These are phyloP conservation scores for Huso huso DNA, from an alignment of 2,797 vertebrate genomes.

Conservation along the genomic window DNA sequence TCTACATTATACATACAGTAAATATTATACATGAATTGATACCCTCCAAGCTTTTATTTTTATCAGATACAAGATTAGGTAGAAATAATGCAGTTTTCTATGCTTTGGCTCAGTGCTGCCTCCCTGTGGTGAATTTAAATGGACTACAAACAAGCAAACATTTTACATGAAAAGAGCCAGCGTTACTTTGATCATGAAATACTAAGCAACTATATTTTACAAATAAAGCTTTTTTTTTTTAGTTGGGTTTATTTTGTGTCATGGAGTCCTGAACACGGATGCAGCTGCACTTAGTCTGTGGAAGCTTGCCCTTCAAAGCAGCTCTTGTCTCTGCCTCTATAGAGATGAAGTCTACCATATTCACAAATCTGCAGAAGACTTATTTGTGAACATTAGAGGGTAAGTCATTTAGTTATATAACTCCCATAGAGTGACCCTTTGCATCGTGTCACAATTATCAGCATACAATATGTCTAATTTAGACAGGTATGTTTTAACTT, in stretches of 20 bases:
- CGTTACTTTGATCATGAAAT: neutral
- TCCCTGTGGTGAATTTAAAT: no score
- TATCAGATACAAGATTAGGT: no score
- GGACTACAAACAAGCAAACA: neutral
- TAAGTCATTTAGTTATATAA: slow-evolving; percentile 35
- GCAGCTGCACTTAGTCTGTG: slow-evolving; percentile 84
- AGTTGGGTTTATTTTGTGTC: slow-evolving; percentile 97
- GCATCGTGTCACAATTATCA: no score
- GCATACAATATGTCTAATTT: no score
- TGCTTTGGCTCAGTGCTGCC: no score
- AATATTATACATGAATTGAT: no score
- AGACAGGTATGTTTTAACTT: no score
- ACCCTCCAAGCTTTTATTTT: no score
- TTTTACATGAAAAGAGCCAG: neutral
- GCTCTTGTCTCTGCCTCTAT: slow-evolving; percentile 92
- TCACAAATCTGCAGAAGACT: slow-evolving; percentile 93
- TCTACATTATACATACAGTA: no score
- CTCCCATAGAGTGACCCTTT: neutral
- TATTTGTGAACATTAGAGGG: slow-evolving; percentile 96
- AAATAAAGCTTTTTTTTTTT: slow-evolving; percentile 5
- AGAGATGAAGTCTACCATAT: slow-evolving; percentile 96
- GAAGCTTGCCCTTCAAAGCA: slow-evolving; percentile 96
- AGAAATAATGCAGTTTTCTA: no score
- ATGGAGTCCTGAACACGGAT: slow-evolving; percentile 82
- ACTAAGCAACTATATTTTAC: neutral